Evolutionary conservation across 2,113 vertebrate genomes (phyloP).

Genomic region (Arenaria interpres): DNA sequence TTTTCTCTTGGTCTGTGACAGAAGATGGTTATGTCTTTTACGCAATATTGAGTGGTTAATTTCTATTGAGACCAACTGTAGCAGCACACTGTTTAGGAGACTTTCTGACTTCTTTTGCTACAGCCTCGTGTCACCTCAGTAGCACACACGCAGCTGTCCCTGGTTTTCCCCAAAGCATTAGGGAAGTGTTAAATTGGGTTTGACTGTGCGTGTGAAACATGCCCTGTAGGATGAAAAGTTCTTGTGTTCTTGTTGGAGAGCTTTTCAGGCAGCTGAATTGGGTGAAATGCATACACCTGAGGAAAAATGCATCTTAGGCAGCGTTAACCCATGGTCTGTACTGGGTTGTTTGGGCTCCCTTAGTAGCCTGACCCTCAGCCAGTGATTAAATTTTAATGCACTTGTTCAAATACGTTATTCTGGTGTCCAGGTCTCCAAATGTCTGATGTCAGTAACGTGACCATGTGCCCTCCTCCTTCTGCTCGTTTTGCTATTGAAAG

Average conservation of each 20-base stretch:
- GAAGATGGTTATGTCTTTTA: background rate
- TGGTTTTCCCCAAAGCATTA: background rate
- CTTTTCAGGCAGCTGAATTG: background rate
- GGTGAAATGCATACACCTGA: background rate
- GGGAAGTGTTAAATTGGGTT: background rate
- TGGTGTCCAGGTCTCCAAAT: background rate
- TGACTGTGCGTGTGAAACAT: background rate
- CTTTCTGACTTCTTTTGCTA: background rate
- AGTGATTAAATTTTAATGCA: background rate
- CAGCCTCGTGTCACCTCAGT: background rate
- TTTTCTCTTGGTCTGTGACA: background rate
- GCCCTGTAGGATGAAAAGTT: rapidly evolving
- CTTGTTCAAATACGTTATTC: background rate
- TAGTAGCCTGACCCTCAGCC: background rate
- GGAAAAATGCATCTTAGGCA: background rate
- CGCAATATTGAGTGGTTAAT: background rate
- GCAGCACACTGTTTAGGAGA: background rate
- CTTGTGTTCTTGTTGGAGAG: background rate
- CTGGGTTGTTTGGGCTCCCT: background rate
- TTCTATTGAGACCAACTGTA: background rate
- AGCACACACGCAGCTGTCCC: background rate
- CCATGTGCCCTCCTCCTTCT: background rate
- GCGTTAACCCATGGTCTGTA: background rate
- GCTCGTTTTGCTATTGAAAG: background rate
- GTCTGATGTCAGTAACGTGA: background rate